phyloP scores from a whole-genome alignment of 2,888 invertebrate genomes.

The Euzetes globulus region DNA sequence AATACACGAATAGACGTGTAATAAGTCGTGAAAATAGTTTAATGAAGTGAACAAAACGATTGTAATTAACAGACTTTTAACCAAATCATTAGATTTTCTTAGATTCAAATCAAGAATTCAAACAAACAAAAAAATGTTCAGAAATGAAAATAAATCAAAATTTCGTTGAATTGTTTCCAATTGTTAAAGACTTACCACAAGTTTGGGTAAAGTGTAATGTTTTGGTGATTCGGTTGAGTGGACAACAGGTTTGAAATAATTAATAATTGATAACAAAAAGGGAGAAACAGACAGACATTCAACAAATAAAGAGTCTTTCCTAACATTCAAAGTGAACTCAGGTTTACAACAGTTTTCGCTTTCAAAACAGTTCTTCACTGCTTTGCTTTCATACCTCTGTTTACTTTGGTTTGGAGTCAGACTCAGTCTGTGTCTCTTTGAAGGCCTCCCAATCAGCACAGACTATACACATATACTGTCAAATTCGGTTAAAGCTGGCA shows the following conservation, averaged over 20 bases:
- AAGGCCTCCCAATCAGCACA: too few relatives aligned
- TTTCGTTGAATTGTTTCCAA: too few relatives aligned
- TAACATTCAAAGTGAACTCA: background rate
- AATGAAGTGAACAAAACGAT: too few relatives aligned
- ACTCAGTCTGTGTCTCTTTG: background rate
- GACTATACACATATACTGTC: background rate
- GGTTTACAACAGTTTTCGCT: too few relatives aligned
- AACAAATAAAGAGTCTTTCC: constrained; percentile 5
- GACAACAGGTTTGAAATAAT: constrained; percentile 12
- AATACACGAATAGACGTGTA: too few relatives aligned
- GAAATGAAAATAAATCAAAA: background rate
- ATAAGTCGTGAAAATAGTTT: too few relatives aligned
- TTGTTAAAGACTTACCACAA: background rate
- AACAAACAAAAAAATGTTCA: background rate
- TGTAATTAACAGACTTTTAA: too few relatives aligned
- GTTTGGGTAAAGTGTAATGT: background rate
- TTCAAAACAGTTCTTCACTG: too few relatives aligned
- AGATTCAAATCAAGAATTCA: too few relatives aligned
- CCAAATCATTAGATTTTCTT: too few relatives aligned
- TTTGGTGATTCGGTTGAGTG: background rate
- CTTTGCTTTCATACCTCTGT: too few relatives aligned
- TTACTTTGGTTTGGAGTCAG: background rate
- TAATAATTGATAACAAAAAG: constrained; percentile 2
- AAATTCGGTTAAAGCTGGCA: background rate
- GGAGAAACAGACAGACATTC: background rate